A percentile compares a stretch with the other conserved stretches of the same genome.
These are phyloP conservation scores for Euwallacea similis DNA, from an alignment of 1,140 invertebrate genomes.

Conservation along the genomic window DNA sequence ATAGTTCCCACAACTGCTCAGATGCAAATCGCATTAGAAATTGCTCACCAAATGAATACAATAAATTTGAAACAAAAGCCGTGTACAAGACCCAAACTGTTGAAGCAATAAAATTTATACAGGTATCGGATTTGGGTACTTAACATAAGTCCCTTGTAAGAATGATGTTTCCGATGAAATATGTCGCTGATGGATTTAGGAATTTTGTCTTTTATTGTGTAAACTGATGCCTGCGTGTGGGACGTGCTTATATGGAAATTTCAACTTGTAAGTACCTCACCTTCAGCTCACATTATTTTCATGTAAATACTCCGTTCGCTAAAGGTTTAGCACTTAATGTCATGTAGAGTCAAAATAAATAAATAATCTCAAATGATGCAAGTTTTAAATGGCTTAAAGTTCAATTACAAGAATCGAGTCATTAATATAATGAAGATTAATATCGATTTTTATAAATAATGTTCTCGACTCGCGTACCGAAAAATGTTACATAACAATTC, in stretches of 20 bases:
- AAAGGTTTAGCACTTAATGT: slow-evolving; percentile 8
- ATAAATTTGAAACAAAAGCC: slow-evolving; percentile 29
- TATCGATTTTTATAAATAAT: background rate
- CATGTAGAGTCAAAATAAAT: slow-evolving; percentile 1
- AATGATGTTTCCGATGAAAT: slow-evolving; percentile 19
- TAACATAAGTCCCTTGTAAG: slow-evolving; percentile 27
- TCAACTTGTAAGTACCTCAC: slow-evolving; percentile 11
- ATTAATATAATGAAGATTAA: background rate
- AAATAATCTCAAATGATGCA: background rate
- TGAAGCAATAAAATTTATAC: slow-evolving; percentile 30
- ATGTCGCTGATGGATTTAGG: slow-evolving; percentile 24
- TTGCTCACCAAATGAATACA: slow-evolving; percentile 9
- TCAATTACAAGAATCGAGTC: too few relatives aligned
- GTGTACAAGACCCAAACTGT: slow-evolving; percentile 11
- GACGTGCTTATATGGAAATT: slow-evolving; percentile 20
- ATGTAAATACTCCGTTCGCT: slow-evolving; percentile 9
- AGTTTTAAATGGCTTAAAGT: background rate
- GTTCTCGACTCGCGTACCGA: background rate
- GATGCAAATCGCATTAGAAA: background rate
- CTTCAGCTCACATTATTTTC: slow-evolving; percentile 11
- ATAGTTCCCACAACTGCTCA: too few relatives aligned
- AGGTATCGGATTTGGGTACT: slow-evolving; percentile 28
- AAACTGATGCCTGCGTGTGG: slow-evolving; percentile 21
- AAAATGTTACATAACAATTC: too few relatives aligned
- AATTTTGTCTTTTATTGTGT: slow-evolving; percentile 28